phyloP scores from a whole-genome alignment of 1,140 invertebrate genomes.

The Drosophila pandora region DNA sequence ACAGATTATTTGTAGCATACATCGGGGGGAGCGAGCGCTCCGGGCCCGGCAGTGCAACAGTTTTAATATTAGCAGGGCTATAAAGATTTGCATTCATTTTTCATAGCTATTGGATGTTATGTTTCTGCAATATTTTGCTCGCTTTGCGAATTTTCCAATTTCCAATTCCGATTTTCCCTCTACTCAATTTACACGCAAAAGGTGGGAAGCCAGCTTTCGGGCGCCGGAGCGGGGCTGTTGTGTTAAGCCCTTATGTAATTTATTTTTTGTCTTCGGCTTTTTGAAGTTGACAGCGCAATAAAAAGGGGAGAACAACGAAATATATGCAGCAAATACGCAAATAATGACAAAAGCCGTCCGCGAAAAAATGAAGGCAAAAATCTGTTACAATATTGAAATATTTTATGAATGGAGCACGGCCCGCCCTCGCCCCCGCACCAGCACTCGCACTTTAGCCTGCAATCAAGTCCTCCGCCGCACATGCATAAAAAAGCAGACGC shows the following conservation, averaged over 20 bases:
- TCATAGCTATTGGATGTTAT: slow-evolving; percentile 32
- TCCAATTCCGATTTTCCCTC: slow-evolving; percentile 16
- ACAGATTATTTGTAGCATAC: slow-evolving; percentile 62
- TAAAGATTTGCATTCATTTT: slow-evolving; percentile 36
- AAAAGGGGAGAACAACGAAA: slow-evolving; percentile 34
- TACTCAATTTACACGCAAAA: slow-evolving; percentile 58
- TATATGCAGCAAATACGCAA: slow-evolving; percentile 53
- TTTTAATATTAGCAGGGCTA: slow-evolving; percentile 32
- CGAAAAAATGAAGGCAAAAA: slow-evolving; percentile 44
- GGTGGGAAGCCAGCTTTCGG: not conserved
- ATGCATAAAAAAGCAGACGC: slow-evolving; percentile 9
- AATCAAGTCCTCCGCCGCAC: slow-evolving; percentile 27
- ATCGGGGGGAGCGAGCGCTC: slow-evolving; percentile 22
- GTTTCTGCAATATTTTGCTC: slow-evolving; percentile 14
- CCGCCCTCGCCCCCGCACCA: too few relatives aligned
- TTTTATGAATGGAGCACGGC: slow-evolving; percentile 61
- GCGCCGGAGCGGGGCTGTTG: not conserved
- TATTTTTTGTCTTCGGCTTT: slow-evolving; percentile 34
- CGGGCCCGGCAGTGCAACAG: slow-evolving; percentile 13
- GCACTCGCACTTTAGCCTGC: slow-evolving; percentile 1
- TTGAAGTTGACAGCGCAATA: slow-evolving; percentile 42
- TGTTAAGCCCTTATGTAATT: slow-evolving; percentile 26
- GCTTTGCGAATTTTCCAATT: not conserved
- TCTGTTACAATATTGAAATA: slow-evolving; percentile 75
- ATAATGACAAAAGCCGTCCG: slow-evolving; percentile 62